phyloP scores from a whole-genome alignment of 2,888 invertebrate genomes.

The Priapulus caudatus region DNA sequence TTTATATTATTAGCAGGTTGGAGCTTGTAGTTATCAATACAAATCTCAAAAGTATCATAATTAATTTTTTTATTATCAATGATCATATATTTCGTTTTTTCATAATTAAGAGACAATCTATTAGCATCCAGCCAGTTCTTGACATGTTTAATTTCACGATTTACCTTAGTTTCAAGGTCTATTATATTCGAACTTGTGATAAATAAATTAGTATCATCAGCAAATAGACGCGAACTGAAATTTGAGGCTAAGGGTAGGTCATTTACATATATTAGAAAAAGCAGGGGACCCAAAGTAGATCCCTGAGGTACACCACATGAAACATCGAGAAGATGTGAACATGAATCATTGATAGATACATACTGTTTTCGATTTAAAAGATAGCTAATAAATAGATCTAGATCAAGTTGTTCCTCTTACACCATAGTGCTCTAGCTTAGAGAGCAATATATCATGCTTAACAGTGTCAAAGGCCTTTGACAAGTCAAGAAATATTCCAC shows the following conservation, averaged over 20 bases:
- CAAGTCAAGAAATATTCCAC: not conserved
- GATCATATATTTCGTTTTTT: not conserved
- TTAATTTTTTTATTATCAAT: not conserved
- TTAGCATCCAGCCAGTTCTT: not conserved
- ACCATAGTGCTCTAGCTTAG: not conserved
- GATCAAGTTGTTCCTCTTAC: not conserved
- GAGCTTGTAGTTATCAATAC: too few relatives aligned
- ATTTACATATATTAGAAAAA: not conserved
- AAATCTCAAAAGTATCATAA: too few relatives aligned
- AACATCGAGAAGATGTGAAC: too few relatives aligned
- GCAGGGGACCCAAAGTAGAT: not conserved
- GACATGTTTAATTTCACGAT: not conserved
- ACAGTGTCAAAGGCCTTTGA: conserved; percentile 1
- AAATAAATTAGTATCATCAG: conserved; percentile 3
- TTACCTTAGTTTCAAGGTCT: not conserved
- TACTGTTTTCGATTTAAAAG: too few relatives aligned
- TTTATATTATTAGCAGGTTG: not conserved
- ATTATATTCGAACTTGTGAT: not conserved
- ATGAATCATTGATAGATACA: too few relatives aligned
- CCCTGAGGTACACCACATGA: not conserved
- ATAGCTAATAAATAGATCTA: not conserved
- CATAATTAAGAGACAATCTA: not conserved
- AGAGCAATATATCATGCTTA: not conserved
- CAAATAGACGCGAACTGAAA: not conserved
- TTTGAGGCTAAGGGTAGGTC: not conserved